phyloP scores from a whole-genome alignment of 2,113 vertebrate species.

The Grammomys dolichurus region DNA sequence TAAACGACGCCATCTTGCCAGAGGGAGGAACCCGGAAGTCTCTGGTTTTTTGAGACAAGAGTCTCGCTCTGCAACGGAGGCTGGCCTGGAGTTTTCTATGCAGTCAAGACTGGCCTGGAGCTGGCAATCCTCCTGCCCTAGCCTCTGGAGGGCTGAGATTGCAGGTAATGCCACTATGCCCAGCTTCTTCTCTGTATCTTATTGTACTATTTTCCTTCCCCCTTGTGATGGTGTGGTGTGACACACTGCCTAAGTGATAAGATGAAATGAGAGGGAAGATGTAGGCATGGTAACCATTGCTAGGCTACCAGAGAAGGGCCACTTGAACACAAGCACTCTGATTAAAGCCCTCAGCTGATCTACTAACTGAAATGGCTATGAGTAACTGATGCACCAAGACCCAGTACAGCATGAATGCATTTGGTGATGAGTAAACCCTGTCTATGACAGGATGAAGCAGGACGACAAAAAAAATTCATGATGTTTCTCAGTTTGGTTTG shows the following conservation, averaged over 20 bases:
- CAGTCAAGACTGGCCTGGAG: too few species aligned
- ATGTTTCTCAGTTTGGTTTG: not conserved
- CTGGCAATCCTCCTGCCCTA: not conserved
- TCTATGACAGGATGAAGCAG: not conserved
- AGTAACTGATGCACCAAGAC: not conserved
- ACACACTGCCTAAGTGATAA: not conserved
- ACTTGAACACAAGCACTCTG: not conserved
- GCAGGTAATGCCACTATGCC: not conserved
- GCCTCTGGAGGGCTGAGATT: not conserved
- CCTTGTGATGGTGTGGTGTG: not conserved
- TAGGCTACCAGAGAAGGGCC: not conserved
- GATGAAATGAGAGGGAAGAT: too few species aligned
- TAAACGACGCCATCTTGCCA: constrained; percentile 80
- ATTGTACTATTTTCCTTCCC: too few species aligned
- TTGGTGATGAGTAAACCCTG: not conserved
- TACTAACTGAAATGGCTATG: not conserved
- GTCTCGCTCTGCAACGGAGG: not conserved
- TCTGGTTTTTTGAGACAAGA: not conserved
- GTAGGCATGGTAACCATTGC: not conserved
- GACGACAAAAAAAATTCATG: not conserved
- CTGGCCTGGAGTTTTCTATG: not conserved
- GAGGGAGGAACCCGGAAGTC: not conserved
- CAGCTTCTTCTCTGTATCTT: not conserved
- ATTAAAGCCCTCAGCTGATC: not conserved
- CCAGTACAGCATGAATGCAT: not conserved